phyloP scores from a whole-genome alignment of 2,113 vertebrate species.

The Barnardius zonarius region DNA sequence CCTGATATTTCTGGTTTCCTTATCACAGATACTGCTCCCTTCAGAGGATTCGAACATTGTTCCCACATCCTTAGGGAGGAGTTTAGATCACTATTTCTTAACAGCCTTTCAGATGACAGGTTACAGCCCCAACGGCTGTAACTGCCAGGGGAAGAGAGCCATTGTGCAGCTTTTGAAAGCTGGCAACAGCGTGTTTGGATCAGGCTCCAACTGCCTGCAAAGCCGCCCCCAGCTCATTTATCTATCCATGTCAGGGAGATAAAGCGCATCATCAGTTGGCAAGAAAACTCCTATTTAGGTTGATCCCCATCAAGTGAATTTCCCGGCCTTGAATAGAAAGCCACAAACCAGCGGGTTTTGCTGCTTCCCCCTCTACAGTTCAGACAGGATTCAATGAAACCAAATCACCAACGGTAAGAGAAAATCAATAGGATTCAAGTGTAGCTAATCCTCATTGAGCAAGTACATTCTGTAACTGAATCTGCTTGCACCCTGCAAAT shows the following conservation, averaged over 20 bases:
- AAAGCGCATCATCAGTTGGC: background rate
- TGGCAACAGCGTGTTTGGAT: background rate
- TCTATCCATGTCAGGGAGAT: background rate
- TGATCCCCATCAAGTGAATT: background rate
- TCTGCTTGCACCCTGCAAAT: background rate
- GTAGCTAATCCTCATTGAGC: background rate
- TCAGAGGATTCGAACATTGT: background rate
- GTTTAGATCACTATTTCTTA: background rate
- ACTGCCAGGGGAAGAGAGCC: background rate
- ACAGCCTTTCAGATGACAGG: background rate
- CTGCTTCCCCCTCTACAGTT: background rate
- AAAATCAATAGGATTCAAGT: background rate
- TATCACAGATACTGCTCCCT: background rate
- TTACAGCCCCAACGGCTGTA: slow-evolving; percentile 12
- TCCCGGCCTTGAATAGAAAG: background rate
- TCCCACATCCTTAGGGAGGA: background rate
- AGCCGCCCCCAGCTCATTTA: background rate
- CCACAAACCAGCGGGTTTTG: background rate
- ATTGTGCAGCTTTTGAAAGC: background rate
- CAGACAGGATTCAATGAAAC: background rate
- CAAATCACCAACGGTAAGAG: rapidly evolving
- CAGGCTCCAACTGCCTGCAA: background rate
- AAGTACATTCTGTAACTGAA: background rate
- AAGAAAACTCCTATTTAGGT: background rate
- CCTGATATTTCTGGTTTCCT: background rate